These are phyloP conservation scores for Masnerella sp. DNA, from an alignment of 2,888 invertebrate species.

Conservation along the genomic window DNA sequence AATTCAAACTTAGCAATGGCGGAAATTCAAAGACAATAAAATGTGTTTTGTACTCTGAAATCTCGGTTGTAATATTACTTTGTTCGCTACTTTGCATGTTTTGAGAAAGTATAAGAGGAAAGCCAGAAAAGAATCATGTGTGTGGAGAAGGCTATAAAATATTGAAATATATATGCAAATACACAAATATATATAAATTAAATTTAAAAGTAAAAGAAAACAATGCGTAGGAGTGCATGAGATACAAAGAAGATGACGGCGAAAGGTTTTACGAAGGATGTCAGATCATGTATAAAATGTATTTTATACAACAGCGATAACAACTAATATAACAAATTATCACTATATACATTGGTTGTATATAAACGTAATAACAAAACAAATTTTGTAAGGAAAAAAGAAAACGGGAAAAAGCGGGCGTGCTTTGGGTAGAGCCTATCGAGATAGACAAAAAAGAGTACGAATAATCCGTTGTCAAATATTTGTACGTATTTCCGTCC, in stretches of 20 bases:
- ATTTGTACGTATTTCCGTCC: conserved; percentile 65
- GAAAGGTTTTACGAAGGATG: conserved; percentile 35
- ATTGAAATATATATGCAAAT: conserved; percentile 44
- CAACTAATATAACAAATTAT: conserved; percentile 65
- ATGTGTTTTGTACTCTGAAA: conserved; percentile 23
- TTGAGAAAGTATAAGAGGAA: conserved; percentile 49
- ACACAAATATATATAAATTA: conserved; percentile 23
- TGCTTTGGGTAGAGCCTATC: conserved; percentile 63
- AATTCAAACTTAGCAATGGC: too few species aligned
- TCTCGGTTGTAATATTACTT: conserved; percentile 65
- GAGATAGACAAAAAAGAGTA: too few species aligned
- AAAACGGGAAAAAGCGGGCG: conserved; percentile 46
- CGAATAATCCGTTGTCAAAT: too few species aligned
- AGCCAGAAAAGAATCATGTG: too few species aligned
- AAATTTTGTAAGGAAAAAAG: conserved; percentile 34
- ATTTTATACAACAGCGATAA: conserved; percentile 68
- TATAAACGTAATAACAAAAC: conserved; percentile 64
- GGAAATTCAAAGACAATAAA: conserved; percentile 34
- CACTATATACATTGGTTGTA: conserved; percentile 68
- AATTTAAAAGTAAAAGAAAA: conserved; percentile 20
- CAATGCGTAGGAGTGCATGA: conserved; percentile 42
- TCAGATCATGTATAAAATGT: conserved; percentile 69
- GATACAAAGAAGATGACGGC: conserved; percentile 34
- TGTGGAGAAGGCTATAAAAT: too few species aligned
- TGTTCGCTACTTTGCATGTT: conserved; percentile 62